A percentile compares a stretch with the other conserved stretches of the same genome.
These are phyloP conservation scores for Hylia prasina DNA, from an alignment of 2,113 vertebrate genomes.

Conservation along the genomic window DNA sequence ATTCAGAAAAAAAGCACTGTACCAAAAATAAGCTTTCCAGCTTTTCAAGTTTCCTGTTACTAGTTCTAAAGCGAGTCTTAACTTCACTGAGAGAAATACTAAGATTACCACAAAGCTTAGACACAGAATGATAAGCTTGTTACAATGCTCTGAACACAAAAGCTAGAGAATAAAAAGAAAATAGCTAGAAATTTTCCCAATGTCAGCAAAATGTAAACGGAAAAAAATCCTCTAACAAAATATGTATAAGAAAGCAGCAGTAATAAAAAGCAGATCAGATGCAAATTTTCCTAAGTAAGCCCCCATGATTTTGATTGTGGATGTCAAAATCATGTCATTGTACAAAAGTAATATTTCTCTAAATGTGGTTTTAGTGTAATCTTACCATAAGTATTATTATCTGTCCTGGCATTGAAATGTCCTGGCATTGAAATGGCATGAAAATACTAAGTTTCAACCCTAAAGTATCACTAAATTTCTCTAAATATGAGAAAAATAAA, in stretches of 20 bases:
- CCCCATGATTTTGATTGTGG: neutral
- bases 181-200: neutral
- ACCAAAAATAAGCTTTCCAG: neutral
- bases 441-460: neutral
- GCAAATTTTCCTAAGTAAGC: neutral
- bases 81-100: neutral
- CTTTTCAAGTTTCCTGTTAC: neutral
- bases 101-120: neutral
- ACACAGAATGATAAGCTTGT: accelerated
- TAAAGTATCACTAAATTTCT: neutral
- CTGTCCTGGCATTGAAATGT: neutral
- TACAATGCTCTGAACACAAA: neutral
- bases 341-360: neutral
- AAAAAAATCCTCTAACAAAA: neutral
- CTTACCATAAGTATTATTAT: neutral
- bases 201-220: neutral
- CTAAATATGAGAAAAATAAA: neutral
- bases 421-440: neutral
- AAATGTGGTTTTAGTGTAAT: neutral
- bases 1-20: neutral
- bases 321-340: neutral
- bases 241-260: neutral
- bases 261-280: neutral
- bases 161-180: neutral
- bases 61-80: neutral